These are phyloP conservation scores for Bettongia penicillata DNA, from an alignment of 2,113 vertebrate species.

Conservation along the genomic window DNA sequence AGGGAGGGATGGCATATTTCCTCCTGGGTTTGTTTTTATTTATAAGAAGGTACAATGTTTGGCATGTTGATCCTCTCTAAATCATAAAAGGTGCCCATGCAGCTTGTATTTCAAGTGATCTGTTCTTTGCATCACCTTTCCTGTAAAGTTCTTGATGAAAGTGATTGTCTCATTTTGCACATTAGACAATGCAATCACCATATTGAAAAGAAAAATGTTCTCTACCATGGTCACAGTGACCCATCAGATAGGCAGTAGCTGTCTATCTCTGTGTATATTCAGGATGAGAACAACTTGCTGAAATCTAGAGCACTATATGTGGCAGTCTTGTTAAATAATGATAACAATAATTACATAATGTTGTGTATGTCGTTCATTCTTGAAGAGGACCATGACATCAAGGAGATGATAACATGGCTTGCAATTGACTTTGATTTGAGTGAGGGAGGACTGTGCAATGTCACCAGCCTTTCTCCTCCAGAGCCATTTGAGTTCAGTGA, in stretches of 20 bases:
- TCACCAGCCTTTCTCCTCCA: too few species aligned
- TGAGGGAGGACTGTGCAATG: too few species aligned
- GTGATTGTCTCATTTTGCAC: neutral
- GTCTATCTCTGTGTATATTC: neutral
- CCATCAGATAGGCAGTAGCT: neutral
- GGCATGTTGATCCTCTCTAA: neutral
- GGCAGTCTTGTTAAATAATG: neutral
- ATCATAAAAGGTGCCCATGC: neutral
- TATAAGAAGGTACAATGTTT: neutral
- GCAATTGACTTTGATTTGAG: too few species aligned
- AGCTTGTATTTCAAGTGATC: neutral
- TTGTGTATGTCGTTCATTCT: too few species aligned
- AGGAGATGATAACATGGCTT: too few species aligned
- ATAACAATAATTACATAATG: too few species aligned
- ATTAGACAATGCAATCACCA: neutral
- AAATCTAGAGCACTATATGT: neutral
- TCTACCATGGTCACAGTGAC: constrained; percentile 15
- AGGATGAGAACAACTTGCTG: neutral
- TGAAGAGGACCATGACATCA: too few species aligned
- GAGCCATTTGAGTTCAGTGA: too few species aligned
- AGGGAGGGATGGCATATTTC: neutral
- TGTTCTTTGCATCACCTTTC: neutral
- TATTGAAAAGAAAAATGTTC: constrained; percentile 24
- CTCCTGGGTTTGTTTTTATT: neutral
- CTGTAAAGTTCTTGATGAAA: constrained; percentile 19